Evolutionary conservation across 2,113 vertebrate species (phyloP), one percentile per base, ranked within the genome.

Genomic region (Calyptomena viridis): DNA sequence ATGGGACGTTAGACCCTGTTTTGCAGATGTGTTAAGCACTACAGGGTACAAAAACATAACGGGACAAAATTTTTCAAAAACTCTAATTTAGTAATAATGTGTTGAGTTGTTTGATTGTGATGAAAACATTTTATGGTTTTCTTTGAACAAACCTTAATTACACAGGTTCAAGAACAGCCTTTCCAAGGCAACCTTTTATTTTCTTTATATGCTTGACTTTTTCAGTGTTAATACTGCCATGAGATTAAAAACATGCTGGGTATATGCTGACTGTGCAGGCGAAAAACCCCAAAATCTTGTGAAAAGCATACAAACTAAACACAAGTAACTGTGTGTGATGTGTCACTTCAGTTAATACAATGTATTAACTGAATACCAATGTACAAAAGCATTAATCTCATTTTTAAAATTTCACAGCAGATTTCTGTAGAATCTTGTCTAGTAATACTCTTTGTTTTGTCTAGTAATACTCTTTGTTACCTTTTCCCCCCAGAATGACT

Each of bases 251-350:
- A 46, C 7, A 24, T n/a, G 1, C 5, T 17, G 17, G 17, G 3
- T 33, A 62, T 9, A 19, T 47, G 60, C 49, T 30, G n/a, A 55
- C 20, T 6, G 1, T 24, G 37, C 6, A 39, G 35, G 7, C 6
- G 5, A 16, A 68, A 53, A 62, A 24, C 0, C 0, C 5, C 2
- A 1, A 66, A 47, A 46, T 13, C 16, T 64, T 14, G 20, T 78
- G 37, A 78, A 58, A 3, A 42, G 5, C 8, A 19, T 9, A 42
- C 1, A 44, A 79, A 67, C 25, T 49, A 59, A 88, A 63, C 11
- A 37, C 25, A 90, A 63, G 15, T 7, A 78, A 67, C 9, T 22
- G 4, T 31, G 12, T n/a, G 11, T 18, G 27, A 63, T 50, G 17
- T 80, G 18, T 9, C 5, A 8, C 76, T 59, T 59, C 58, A 50